These are phyloP conservation scores for Himalopsyche japonica DNA, from an alignment of 2,888 invertebrate genomes.

Conservation along the genomic window DNA sequence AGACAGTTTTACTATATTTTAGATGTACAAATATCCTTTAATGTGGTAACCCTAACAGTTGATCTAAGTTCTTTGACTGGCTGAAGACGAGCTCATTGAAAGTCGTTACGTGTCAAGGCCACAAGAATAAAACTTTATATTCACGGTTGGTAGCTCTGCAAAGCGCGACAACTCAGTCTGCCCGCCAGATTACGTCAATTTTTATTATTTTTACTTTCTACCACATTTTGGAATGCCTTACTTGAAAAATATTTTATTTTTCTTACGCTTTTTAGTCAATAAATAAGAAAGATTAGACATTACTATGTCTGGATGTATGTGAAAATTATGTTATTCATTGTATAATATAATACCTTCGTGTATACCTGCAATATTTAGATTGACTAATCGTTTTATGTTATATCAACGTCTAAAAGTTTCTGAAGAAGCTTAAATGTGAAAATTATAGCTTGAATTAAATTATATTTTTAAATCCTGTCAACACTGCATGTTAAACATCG, in stretches of 20 bases:
- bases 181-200: not conserved
- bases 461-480: too few relatives aligned
- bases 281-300: too few relatives aligned
- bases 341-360: too few relatives aligned
- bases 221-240: not conserved
- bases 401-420: too few relatives aligned
- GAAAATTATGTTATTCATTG: too few relatives aligned
- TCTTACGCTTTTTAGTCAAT: not conserved
- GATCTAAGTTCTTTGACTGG: not conserved
- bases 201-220: not conserved
- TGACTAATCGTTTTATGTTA: too few relatives aligned
- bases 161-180: not conserved
- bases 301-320: too few relatives aligned
- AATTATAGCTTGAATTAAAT: too few relatives aligned
- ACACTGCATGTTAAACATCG: too few relatives aligned
- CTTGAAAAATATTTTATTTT: not conserved
- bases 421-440: too few relatives aligned
- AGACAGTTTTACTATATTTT: too few relatives aligned
- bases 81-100: slow-evolving; percentile 13
- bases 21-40: not conserved
- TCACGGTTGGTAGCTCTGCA: slow-evolving; percentile 15
- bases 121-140: slow-evolving; percentile 21
- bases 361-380: too few relatives aligned
- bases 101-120: slow-evolving; percentile 36
- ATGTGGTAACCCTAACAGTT: not conserved